A percentile compares a stretch with the other conserved stretches of the same genome.
Evolutionary conservation across 35 echinoderm and acorn worm species (phyloP).

Genomic region (Heliocidaris erythrogramma): DNA sequence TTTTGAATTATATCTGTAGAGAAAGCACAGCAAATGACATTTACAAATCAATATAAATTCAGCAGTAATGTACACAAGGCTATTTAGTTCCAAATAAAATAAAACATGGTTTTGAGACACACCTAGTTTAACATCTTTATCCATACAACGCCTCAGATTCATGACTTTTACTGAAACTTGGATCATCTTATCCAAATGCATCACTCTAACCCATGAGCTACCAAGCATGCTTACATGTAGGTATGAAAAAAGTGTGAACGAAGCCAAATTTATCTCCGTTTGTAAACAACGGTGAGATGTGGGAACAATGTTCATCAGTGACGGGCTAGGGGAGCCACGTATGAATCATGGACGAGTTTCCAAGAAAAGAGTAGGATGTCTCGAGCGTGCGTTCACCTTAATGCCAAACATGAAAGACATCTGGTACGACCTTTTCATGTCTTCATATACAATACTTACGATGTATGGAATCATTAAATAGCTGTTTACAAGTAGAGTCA

Average conservation of each 20-base stretch:
- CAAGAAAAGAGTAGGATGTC: not conserved
- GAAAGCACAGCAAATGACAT: not conserved
- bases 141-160: not conserved
- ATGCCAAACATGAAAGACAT: conserved; percentile 3
- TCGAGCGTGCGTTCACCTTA: not conserved
- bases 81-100: not conserved
- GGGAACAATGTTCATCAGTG: conserved; percentile 14
- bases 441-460: not conserved
- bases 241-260: not conserved
- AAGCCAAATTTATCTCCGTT: not conserved
- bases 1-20: not conserved
- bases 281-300: not conserved
- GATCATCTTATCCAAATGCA: not conserved
- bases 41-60: not conserved
- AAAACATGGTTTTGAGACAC: not conserved
- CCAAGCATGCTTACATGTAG: not conserved
- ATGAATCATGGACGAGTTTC: not conserved
- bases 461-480: not conserved
- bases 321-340: not conserved
- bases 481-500: not conserved
- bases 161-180: not conserved
- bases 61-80: not conserved
- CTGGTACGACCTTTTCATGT: not conserved
- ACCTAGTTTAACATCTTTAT: not conserved
- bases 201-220: not conserved